Evolutionary conservation across 2,797 vertebrate species (phyloP), one percentile per base, ranked within the genome.

Genomic region (Hippocampus kuda): DNA sequence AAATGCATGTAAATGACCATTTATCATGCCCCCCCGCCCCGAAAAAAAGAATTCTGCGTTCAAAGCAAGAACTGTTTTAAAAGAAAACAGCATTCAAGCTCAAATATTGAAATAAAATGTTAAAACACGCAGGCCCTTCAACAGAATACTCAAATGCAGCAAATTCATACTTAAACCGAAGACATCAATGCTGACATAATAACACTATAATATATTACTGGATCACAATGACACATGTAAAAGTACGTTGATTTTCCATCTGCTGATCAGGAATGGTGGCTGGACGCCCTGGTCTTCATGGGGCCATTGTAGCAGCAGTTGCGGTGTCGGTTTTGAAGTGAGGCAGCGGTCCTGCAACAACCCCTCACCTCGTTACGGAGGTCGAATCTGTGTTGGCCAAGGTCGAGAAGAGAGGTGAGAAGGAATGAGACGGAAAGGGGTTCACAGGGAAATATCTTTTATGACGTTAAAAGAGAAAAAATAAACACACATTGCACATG

Each of bases 231-330:
- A 48, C n/a, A 18, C 13, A 10, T 38, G 8, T 34, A 60, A 60
- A 60, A 60, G 22, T 30, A 34, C 27, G 26, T 27, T 59, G 26
- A 59, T 30, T 59, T 59, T 59, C 26, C 15, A 61, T 60, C 16
- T 68, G 13, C 10, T 27, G 54, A 20, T 54, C 84, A 98, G 96
- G 87, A 96, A 94, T 20, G 96, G 96, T 44, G 95, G 94, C 79
- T 98, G 96, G 96, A 97, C 95, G 22, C 94, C 94, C 0, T 98
- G 96, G 96, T 95, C 95, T 0, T 90, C 93, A 0, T 98, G 96
- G 96, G 92, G 94, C 7, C 91, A 90, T 74, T 98, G 96, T 88
- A 98, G 96, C 88, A 98, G 95, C 76, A 95, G 92, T 65, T 98
- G 96, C 34, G 94, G 95, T 27, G 94, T 97, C 3, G 96, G 96